Evolutionary conservation across 1,140 invertebrate genomes (phyloP).

Genomic region (Hylyphantes graminicola): DNA sequence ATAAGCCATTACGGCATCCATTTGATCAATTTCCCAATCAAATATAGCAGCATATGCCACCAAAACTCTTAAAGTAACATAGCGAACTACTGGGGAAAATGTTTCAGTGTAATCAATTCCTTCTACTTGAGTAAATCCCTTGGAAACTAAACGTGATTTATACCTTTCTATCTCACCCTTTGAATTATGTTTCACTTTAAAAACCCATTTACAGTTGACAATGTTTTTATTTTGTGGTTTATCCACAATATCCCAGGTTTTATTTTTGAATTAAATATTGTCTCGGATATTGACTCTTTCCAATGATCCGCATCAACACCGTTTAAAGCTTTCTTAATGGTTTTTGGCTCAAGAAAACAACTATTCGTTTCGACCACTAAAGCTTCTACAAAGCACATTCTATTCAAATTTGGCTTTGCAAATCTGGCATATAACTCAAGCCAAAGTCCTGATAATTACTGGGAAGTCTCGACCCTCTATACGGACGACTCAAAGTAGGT

Average conservation of each 20-base stretch:
- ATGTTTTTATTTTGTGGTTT: slow-evolving; percentile 62
- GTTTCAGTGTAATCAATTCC: slow-evolving; percentile 68
- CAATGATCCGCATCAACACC: slow-evolving; percentile 64
- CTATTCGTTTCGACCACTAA: not conserved
- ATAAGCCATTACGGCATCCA: too few relatives aligned
- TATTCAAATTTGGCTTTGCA: slow-evolving; percentile 36
- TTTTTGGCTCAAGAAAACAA: slow-evolving; percentile 56
- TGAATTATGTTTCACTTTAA: slow-evolving; percentile 64
- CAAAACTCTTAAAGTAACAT: slow-evolving; percentile 65
- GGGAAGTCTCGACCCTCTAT: slow-evolving; percentile 4
- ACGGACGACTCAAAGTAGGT: not conserved
- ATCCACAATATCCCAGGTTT: slow-evolving; percentile 66
- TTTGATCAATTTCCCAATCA: too few relatives aligned
- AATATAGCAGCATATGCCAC: slow-evolving; percentile 60
- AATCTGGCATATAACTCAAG: slow-evolving; percentile 9
- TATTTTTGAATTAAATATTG: slow-evolving; percentile 66
- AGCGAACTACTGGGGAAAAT: slow-evolving; percentile 65
- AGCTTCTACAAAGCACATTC: slow-evolving; percentile 9
- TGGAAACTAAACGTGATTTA: slow-evolving; percentile 67
- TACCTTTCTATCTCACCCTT: slow-evolving; percentile 64
- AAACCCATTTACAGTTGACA: slow-evolving; percentile 67
- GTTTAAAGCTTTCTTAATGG: slow-evolving; percentile 65
- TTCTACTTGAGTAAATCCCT: slow-evolving; percentile 66
- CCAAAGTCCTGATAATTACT: too few relatives aligned
- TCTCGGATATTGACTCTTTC: slow-evolving; percentile 66